These are phyloP conservation scores for Rhinopomastus cyanomelas DNA, from an alignment of 2,113 vertebrate genomes.

Conservation along the genomic window DNA sequence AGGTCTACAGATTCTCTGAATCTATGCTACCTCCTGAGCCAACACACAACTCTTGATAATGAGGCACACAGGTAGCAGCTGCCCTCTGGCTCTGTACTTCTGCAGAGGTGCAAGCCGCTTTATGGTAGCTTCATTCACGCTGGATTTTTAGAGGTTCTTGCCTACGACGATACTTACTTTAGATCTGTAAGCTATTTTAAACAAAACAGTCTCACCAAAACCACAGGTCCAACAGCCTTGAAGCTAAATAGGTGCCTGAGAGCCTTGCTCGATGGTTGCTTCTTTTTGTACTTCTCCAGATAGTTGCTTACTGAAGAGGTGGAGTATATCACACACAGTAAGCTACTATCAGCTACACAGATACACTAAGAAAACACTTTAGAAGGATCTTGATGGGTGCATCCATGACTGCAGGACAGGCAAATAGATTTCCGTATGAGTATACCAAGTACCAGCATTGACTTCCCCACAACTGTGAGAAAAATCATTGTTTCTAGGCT, in stretches of 20 bases:
- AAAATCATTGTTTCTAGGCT: neutral
- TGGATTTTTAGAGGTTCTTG: neutral
- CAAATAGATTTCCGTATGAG: neutral
- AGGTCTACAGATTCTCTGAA: neutral
- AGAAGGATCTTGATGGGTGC: neutral
- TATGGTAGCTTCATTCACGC: neutral
- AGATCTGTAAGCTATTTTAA: neutral
- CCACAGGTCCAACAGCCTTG: neutral
- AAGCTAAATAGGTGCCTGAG: fast-evolving
- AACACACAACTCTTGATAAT: neutral
- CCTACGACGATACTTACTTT: neutral
- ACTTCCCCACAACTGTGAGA: neutral
- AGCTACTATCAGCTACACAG: neutral
- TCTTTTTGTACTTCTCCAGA: neutral
- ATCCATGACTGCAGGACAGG: neutral
- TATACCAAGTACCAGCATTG: neutral
- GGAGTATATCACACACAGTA: neutral
- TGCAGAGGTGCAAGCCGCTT: neutral
- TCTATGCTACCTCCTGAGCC: neutral
- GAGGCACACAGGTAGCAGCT: constrained; percentile 24
- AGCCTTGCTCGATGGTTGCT: neutral
- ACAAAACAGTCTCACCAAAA: neutral
- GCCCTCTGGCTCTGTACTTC: constrained; percentile 12
- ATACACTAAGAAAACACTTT: neutral
- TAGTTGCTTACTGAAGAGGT: neutral